Evolutionary conservation across 30 jellyfish, hydroid and myxozoan genomes (phyloP).

Genomic region (Nemopilema nomurai): DNA sequence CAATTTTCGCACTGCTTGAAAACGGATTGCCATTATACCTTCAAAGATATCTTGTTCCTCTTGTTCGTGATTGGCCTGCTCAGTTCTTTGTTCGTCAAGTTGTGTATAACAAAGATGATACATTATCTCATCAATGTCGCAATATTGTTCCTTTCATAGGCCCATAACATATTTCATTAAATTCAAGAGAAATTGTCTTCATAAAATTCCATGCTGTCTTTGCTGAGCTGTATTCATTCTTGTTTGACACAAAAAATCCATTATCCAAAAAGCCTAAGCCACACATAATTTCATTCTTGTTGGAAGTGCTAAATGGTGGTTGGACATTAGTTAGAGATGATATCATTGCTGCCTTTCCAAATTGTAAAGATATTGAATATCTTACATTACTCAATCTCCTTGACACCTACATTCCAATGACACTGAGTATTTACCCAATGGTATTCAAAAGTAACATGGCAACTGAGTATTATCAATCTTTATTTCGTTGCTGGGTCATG

Average conservation of each 20-base stretch:
- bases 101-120: background rate
- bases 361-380: conserved; percentile 21
- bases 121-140: background rate
- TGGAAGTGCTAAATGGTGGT: background rate
- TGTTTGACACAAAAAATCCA: conserved; percentile 14
- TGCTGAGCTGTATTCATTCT: conserved; percentile 12
- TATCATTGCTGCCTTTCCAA: background rate
- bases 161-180: conserved; percentile 22
- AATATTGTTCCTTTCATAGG: conserved; percentile 23
- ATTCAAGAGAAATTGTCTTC: conserved; percentile 31
- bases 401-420: conserved; percentile 17
- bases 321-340: background rate
- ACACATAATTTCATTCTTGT: background rate
- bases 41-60: conserved; percentile 22
- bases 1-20: conserved; percentile 23
- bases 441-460: conserved; percentile 3
- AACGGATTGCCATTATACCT: conserved; percentile 26
- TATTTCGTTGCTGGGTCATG: conserved; percentile 45
- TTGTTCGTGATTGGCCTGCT: conserved; percentile 44
- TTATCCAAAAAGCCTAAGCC: conserved; percentile 34
- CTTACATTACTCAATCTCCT: conserved; percentile 25
- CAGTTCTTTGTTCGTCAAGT: conserved; percentile 27
- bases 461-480: conserved; percentile 3
- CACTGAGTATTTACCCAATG: conserved; percentile 16
- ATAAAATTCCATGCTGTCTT: background rate